These are phyloP conservation scores for Chrysopilus asiliformis DNA, from an alignment of 2,888 invertebrate species.

Conservation along the genomic window DNA sequence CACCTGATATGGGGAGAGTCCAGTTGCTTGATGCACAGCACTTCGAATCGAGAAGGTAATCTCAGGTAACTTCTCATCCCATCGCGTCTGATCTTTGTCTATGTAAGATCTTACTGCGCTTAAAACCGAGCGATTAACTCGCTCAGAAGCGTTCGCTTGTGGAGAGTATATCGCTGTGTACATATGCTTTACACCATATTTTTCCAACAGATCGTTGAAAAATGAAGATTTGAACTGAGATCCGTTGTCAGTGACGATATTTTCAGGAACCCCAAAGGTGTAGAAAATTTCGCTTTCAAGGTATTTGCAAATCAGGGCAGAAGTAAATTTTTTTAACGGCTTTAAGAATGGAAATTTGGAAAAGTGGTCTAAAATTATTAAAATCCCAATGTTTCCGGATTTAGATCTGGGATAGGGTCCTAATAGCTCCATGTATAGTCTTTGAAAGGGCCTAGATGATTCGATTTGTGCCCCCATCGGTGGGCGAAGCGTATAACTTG, in stretches of 20 bases:
- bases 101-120: slow-evolving; percentile 17
- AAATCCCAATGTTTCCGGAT: slow-evolving; percentile 7
- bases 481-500: too few species aligned
- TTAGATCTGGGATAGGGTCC: slow-evolving; percentile 13
- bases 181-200: slow-evolving; percentile 12
- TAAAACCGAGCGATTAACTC: slow-evolving; percentile 21
- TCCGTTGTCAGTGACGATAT: slow-evolving; percentile 20
- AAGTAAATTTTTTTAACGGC: slow-evolving; percentile 9
- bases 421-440: too few species aligned
- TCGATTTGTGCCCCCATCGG: too few species aligned
- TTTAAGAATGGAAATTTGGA: too few species aligned
- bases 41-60: too few species aligned
- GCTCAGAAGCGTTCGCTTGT: slow-evolving; percentile 24
- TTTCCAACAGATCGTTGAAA: slow-evolving; percentile 11
- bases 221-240: slow-evolving; percentile 15
- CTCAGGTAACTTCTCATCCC: too few species aligned
- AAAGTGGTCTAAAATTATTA: too few species aligned
- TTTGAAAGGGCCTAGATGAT: too few species aligned
- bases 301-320: slow-evolving; percentile 8
- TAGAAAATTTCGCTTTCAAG: slow-evolving; percentile 16
- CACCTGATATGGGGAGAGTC: too few species aligned
- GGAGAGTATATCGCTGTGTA: slow-evolving; percentile 25
- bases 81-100: too few species aligned
- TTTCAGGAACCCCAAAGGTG: slow-evolving; percentile 19
- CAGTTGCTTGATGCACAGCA: too few species aligned